Conservation (phyloP, 2,888 invertebrate genomes). For the Drosophila fulvimacula region DNA sequence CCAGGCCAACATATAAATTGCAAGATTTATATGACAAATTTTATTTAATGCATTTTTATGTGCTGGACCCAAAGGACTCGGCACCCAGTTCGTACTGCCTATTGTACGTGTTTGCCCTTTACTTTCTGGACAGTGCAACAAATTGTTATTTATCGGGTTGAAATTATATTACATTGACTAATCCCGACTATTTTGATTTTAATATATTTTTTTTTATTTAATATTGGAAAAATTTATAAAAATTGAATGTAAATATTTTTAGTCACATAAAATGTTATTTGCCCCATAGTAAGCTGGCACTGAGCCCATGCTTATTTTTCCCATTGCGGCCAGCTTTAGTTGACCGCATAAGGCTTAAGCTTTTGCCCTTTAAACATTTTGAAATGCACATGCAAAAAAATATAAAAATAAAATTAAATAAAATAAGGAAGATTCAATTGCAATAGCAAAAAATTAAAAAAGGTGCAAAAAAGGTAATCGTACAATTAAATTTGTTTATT, state of each 20-base stretch:
- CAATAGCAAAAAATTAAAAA: conserved; percentile 19
- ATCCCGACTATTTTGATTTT: neutral
- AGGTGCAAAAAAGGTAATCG: conserved; percentile 35
- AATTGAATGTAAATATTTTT: too few species aligned
- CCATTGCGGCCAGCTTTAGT: conserved; percentile 75
- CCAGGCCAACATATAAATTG: conserved; percentile 75
- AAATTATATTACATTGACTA: neutral
- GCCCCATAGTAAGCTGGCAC: conserved; percentile 24
- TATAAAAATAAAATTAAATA: conserved; percentile 13
- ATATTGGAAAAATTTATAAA: neutral
- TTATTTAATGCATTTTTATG: conserved; percentile 79
- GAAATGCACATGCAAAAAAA: conserved; percentile 63
- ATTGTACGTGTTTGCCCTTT: conserved; percentile 8
- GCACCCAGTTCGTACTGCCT: conserved; percentile 28
- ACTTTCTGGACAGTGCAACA: conserved; percentile 7
- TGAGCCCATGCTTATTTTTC: conserved; percentile 72
- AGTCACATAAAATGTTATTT: too few species aligned
- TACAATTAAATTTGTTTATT: conserved; percentile 65
- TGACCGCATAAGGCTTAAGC: conserved; percentile 76
- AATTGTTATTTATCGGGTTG: neutral
- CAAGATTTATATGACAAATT: conserved; percentile 81
- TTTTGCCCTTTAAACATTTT: conserved; percentile 77
- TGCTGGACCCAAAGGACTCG: conserved; percentile 55
- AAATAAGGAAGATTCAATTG: conserved; percentile 38
- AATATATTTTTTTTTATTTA: neutral